Evolutionary conservation across 1,140 invertebrate genomes (phyloP), one percentile per base, ranked within the genome.

Genomic region (Hermetia illucens): DNA sequence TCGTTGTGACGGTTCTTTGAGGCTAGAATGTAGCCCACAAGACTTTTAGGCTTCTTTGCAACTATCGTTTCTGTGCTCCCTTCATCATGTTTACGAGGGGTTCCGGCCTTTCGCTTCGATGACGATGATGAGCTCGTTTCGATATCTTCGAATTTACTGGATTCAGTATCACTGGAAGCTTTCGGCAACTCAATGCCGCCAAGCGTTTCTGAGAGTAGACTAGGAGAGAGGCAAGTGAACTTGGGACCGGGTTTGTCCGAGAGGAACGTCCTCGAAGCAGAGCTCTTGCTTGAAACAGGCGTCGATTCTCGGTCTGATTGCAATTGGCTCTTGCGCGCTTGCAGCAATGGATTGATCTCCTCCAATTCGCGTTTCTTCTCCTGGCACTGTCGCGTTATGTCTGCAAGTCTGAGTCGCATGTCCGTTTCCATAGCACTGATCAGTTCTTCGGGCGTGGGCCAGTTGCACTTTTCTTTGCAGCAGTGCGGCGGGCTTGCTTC

Each of bases 291-390:
- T 30, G 55, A 48, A 16, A 49, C 49, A 22, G 47, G 37, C 3
- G 42, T 52, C 10, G 53, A 55, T 37, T 58, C 62, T 39, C 65
- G 55, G 41, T 64, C 51, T 44, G 36, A 56, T n/a, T n/a, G n/a
- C 50, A 40, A 53, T 55, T 35, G 60, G 48, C 37, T 53, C 53
- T 48, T 65, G 64, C 44, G 65, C 63, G 39, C 52, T 45, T 4
- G 45, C 30, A 50, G 44, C 15, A 46, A 46, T 3, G 66, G 66
- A 40, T 64, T 71, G 15, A 91, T 63, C 43, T 78, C 79, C 22
- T 74, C 74, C 3, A 90, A 57, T 57, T 89, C 82, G 35, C 72
- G 74, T 54, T 87, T 80, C 53, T 85, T 88, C 49, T 89, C 82
- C 41, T 74, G 74, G 52, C 84, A 89, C 46, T 83, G 74, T 31